phyloP scores from a whole-genome alignment of 2,888 invertebrate genomes.

The Patella pellucida region DNA sequence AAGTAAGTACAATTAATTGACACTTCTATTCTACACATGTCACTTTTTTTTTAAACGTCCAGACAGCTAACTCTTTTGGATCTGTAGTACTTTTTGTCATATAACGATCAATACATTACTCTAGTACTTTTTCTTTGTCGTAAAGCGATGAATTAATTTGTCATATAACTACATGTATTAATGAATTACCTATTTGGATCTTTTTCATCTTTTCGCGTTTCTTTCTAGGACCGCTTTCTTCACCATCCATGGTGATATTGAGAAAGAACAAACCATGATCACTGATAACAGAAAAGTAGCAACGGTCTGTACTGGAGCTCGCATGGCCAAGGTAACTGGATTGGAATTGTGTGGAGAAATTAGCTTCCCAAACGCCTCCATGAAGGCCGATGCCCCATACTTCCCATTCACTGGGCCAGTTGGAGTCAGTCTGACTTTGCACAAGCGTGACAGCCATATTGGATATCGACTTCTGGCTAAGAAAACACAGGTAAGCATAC shows the following conservation, averaged over 20 bases:
- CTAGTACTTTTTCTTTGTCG: no score
- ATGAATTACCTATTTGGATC: no score
- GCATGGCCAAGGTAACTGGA: conserved; percentile 80
- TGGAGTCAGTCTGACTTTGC: conserved; percentile 33
- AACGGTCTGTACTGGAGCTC: conserved; percentile 55
- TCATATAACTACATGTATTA: no score
- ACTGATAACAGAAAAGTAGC: conserved; percentile 76
- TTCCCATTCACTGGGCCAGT: conserved; percentile 47
- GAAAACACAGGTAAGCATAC: conserved; percentile 20
- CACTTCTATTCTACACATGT: no score
- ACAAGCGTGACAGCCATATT: conserved; percentile 45
- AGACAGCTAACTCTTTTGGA: no score
- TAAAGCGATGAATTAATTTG: no score
- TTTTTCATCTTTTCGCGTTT: not conserved
- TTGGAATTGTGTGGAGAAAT: conserved; percentile 86
- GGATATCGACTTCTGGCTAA: conserved; percentile 45
- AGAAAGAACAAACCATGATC: conserved; percentile 78
- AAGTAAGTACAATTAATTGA: conserved; percentile 60
- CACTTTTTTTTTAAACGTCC: no score
- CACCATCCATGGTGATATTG: conserved; percentile 70
- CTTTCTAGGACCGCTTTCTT: conserved; percentile 47
- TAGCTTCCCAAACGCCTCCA: conserved; percentile 76
- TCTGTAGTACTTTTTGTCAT: no score
- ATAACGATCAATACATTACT: no score
- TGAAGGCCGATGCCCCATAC: conserved; percentile 72